Percentiles rank a stretch among this genome's conserved stretches.
These are phyloP conservation scores for Sceliomorpha sp. DNA, from an alignment of 2,888 invertebrate genomes.

Conservation along the genomic window DNA sequence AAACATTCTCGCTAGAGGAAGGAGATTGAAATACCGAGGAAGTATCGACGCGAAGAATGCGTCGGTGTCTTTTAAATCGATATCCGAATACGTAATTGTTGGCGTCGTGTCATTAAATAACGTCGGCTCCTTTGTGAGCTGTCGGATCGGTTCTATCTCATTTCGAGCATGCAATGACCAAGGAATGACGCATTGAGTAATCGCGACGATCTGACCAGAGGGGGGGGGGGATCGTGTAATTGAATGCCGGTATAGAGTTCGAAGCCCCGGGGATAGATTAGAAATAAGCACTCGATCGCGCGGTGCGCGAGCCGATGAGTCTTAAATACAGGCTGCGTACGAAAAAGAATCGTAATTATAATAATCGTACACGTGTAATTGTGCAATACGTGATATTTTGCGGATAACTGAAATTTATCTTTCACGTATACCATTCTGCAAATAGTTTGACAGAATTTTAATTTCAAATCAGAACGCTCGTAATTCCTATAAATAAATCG, in stretches of 20 bases:
- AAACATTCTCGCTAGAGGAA: too few species aligned
- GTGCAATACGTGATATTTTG: too few species aligned
- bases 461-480: too few species aligned
- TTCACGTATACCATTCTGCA: too few species aligned
- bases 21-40: background rate
- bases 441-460: too few species aligned
- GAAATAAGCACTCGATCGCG: slow-evolving; percentile 1
- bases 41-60: background rate
- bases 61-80: background rate
- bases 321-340: slow-evolving; percentile 10
- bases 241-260: slow-evolving; percentile 10
- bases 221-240: slow-evolving; percentile 9
- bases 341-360: too few species aligned
- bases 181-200: slow-evolving; percentile 14
- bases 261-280: slow-evolving; percentile 10
- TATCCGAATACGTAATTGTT: slow-evolving; percentile 3
- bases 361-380: too few species aligned
- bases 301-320: slow-evolving; percentile 4
- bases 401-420: too few species aligned
- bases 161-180: slow-evolving; percentile 8
- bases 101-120: slow-evolving; percentile 2
- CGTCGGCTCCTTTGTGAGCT: slow-evolving; percentile 11
- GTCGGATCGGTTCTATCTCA: slow-evolving; percentile 5
- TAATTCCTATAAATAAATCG: too few species aligned
- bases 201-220: slow-evolving; percentile 10